phyloP scores from a whole-genome alignment of 2,888 invertebrate genomes.

The Heliconius sara region DNA sequence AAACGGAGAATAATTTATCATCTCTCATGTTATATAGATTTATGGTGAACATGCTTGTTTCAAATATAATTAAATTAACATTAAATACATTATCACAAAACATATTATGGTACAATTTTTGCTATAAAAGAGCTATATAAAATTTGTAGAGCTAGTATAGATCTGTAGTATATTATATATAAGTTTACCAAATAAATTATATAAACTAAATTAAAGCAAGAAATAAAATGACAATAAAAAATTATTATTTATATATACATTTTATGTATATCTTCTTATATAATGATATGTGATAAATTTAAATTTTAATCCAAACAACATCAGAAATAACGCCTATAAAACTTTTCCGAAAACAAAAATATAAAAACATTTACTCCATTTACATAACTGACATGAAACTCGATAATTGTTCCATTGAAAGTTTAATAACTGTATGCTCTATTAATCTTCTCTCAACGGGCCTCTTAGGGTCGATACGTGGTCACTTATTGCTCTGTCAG shows the following conservation, averaged over 20 bases:
- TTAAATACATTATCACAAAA: not conserved
- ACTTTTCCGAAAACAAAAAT: not conserved
- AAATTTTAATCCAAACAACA: not conserved
- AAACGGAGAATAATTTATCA: constrained; percentile 20
- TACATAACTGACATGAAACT: constrained; percentile 26
- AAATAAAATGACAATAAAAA: not conserved
- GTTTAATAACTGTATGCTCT: constrained; percentile 49
- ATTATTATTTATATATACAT: not conserved
- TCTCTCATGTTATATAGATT: constrained; percentile 19
- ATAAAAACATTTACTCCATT: constrained; percentile 21
- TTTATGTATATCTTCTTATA: not conserved
- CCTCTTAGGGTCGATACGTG: constrained; percentile 52
- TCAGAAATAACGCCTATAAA: not conserved
- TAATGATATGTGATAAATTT: not conserved
- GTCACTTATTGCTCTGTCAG: constrained; percentile 58
- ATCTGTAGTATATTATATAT: not conserved
- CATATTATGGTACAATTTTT: not conserved
- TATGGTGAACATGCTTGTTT: constrained; percentile 19
- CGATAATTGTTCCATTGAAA: constrained; percentile 43
- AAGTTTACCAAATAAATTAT: not conserved
- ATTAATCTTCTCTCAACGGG: constrained; percentile 55
- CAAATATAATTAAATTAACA: constrained; percentile 6
- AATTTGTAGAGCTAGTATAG: not conserved
- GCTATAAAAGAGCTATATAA: not conserved
- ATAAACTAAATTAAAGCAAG: not conserved